Percentiles rank a stretch among this genome's conserved stretches.
Evolutionary conservation across 2,888 invertebrate genomes (phyloP).

Genomic region (Aleiodes alternator): DNA sequence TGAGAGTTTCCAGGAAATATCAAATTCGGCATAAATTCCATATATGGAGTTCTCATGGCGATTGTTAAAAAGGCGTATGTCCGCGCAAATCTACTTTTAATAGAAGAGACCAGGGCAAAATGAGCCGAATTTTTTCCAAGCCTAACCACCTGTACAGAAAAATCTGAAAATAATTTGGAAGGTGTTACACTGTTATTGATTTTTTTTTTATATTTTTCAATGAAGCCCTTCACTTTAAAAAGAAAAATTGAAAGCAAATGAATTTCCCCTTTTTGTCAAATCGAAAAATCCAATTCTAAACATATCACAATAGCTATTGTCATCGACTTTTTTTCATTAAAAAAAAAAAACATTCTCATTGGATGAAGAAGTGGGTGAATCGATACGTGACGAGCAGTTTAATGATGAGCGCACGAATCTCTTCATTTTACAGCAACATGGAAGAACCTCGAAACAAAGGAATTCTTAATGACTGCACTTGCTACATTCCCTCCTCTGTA

Average conservation of each 20-base stretch:
- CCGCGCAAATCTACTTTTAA: too few species aligned
- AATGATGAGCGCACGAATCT: slow-evolving; percentile 16
- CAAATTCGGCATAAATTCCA: too few species aligned
- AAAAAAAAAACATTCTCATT: not conserved
- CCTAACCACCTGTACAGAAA: too few species aligned
- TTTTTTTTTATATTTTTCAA: too few species aligned
- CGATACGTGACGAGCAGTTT: slow-evolving; percentile 11
- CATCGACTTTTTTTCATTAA: not conserved
- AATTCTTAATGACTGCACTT: not conserved
- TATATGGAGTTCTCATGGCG: too few species aligned
- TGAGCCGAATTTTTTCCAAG: too few species aligned
- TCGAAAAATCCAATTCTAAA: not conserved
- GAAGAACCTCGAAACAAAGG: slow-evolving; percentile 1
- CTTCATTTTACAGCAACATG: not conserved
- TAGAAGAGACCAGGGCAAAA: too few species aligned
- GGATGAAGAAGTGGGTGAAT: slow-evolving; percentile 9
- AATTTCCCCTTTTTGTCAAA: not conserved
- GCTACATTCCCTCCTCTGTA: not conserved
- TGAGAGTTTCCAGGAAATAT: too few species aligned
- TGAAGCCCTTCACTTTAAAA: too few species aligned
- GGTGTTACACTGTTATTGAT: too few species aligned
- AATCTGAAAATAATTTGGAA: too few species aligned
- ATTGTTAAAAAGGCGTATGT: too few species aligned
- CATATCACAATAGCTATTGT: not conserved
- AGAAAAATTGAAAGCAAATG: not conserved